A percentile compares a stretch with the other conserved stretches of the same genome.
Evolutionary conservation across 2,113 vertebrate genomes (phyloP).

Genomic region (Colinus virginianus): DNA sequence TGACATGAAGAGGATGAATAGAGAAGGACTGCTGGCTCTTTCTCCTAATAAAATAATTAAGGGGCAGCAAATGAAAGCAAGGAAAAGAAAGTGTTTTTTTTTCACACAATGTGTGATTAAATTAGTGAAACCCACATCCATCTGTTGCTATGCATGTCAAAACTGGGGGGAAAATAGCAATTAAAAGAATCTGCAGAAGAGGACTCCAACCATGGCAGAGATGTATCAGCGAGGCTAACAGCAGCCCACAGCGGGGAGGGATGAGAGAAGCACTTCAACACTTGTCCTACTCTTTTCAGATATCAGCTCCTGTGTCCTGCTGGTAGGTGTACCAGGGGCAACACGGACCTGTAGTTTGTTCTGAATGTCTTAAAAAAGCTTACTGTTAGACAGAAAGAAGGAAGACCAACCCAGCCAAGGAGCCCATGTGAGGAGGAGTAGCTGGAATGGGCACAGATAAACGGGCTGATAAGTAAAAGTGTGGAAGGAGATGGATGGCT

Average conservation of each 20-base stretch:
- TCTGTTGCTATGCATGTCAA: neutral
- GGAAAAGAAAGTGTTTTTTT: neutral
- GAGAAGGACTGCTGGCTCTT: neutral
- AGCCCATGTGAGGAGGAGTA: neutral
- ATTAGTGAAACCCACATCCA: neutral
- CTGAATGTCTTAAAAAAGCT: neutral
- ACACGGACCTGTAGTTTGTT: neutral
- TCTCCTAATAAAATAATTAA: conserved; percentile 36
- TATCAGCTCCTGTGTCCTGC: neutral
- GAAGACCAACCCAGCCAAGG: neutral
- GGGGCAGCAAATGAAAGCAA: neutral
- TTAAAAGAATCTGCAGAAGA: neutral
- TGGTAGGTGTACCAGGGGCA: neutral
- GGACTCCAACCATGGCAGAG: neutral
- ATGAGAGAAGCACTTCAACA: neutral
- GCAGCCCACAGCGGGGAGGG: neutral
- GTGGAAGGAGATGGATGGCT: neutral
- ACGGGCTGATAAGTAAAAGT: neutral
- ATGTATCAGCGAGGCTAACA: neutral
- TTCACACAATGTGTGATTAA: neutral
- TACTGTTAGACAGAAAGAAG: neutral
- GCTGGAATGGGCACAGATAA: conserved; percentile 1
- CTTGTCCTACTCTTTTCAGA: neutral
- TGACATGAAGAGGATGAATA: neutral
- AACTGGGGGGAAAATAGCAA: neutral